Evolutionary conservation across 2,797 vertebrate species (phyloP).

Genomic region (Pygocentrus nattereri): DNA sequence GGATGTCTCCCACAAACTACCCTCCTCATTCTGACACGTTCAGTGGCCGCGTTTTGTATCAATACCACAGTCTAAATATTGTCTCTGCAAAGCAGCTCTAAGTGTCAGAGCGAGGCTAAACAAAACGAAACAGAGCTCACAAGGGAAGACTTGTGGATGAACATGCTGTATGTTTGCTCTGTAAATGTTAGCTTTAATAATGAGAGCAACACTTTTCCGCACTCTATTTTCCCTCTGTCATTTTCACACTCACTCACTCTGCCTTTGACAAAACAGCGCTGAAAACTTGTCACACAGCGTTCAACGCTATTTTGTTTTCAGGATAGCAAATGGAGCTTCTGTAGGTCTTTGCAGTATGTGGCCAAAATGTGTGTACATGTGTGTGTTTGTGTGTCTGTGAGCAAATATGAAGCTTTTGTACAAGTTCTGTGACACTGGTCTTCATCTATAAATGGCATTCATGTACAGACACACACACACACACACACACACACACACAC

Average conservation of each 20-base stretch:
- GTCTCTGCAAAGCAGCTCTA: conserved; percentile 76
- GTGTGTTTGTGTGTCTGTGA: conserved; percentile 31
- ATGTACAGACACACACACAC: no score
- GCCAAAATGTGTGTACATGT: conserved; percentile 61
- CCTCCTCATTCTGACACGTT: conserved; percentile 74
- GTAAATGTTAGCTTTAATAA: conserved; percentile 75
- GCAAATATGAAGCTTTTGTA: not conserved
- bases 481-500: no score
- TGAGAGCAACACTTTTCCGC: conserved; percentile 62
- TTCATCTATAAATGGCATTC: no score
- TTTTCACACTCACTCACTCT: conserved; percentile 64
- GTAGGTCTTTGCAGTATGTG: not conserved
- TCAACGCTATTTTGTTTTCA: conserved; percentile 12
- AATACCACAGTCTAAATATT: conserved; percentile 85
- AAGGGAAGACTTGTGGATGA: conserved; percentile 68
- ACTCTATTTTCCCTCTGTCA: conserved; percentile 42
- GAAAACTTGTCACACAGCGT: conserved; percentile 31
- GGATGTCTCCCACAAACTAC: not conserved
- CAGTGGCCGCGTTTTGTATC: conserved; percentile 81
- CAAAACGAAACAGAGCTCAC: conserved; percentile 77
- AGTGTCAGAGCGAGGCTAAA: conserved; percentile 70
- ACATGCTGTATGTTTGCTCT: conserved; percentile 69
- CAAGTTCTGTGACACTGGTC: not conserved
- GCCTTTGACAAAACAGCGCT: conserved; percentile 62
- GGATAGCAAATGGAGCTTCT: conserved; percentile 46